phyloP scores from a whole-genome alignment of 2,113 vertebrate genomes.

The Cromileptes altivelis region DNA sequence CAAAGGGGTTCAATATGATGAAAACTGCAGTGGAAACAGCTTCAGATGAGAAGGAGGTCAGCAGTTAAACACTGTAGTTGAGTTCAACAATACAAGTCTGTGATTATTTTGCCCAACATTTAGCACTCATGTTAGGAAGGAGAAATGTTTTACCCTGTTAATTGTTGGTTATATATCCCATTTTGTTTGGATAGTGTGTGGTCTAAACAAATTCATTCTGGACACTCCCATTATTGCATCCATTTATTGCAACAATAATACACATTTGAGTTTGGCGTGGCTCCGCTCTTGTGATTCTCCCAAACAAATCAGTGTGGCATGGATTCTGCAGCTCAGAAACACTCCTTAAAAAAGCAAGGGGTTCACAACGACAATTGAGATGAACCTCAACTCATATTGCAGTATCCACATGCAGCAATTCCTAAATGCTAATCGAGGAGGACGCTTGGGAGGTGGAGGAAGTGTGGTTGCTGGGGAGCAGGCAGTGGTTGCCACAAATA shows the following conservation, averaged over 20 bases:
- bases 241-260: conserved; percentile 14
- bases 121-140: conserved; percentile 25
- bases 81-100: conserved; percentile 21
- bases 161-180: conserved; percentile 14
- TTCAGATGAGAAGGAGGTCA: conserved; percentile 46
- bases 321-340: not conserved
- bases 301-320: not conserved
- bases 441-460: not conserved
- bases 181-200: conserved; percentile 10
- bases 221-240: conserved; percentile 3
- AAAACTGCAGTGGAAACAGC: conserved; percentile 24
- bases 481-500: not conserved
- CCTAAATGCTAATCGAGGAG: conserved; percentile 1
- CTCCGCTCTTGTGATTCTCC: not conserved
- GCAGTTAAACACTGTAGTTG: conserved; percentile 39
- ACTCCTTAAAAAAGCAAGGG: not conserved
- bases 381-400: not conserved
- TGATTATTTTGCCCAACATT: conserved; percentile 54
- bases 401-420: conserved; percentile 1
- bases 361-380: not conserved
- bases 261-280: not conserved
- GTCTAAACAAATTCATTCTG: conserved; percentile 1
- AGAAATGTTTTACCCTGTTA: conserved; percentile 12
- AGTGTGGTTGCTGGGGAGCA: conserved; percentile 4
- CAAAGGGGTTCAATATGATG: conserved; percentile 10